Evolutionary conservation across 92 coral and sea anemone genomes (phyloP), one percentile per base, ranked within the genome.

Genomic region (Palythoa grandiflora): DNA sequence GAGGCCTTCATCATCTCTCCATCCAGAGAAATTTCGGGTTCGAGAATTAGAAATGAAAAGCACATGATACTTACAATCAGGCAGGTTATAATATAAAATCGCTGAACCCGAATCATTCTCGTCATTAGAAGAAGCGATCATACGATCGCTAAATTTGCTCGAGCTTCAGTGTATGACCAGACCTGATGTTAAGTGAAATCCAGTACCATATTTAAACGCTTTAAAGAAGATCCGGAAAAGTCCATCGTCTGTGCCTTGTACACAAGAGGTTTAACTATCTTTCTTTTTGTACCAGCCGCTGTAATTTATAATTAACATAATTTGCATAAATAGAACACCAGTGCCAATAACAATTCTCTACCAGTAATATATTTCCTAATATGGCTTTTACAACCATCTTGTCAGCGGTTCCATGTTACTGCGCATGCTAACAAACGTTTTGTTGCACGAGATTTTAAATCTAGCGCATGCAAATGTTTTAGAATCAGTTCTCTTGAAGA

Each of bases 1-100:
- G 86, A 66, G 44, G 86, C 21, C 19, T 10, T 44, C 5, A 81
- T 21, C 28, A 65, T 17, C 59, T 48, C 74, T 13, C 86, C 86
- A 28, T 68, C 86, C 39, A 81, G 53, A 38, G 53, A 81, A 47
- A 81, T 66, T 48, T 81, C 40, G 5, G 86, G 86, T 35, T 81
- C 86, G 15, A 81, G 65, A 48, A 66, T 68, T 12, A 81, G 39
- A 81, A 66, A 66, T 51, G 75, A 81, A 63, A 81, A 66, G 13
- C 86, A 81, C 86, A 68, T 81, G 9, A 81, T 71, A 66, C 44
- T 44, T 0, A 65, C 86, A 50, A 81, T 50, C 44, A 81, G 19
- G 21, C 86, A 81, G 15, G 65, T 65, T 39, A 38, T 13, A 17
- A 66, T 68, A 52, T 65, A 81, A 47, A 81, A 68, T 36, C 75